phyloP scores from a whole-genome alignment of 2,113 vertebrate species.

The Corynorhinus townsendii region DNA sequence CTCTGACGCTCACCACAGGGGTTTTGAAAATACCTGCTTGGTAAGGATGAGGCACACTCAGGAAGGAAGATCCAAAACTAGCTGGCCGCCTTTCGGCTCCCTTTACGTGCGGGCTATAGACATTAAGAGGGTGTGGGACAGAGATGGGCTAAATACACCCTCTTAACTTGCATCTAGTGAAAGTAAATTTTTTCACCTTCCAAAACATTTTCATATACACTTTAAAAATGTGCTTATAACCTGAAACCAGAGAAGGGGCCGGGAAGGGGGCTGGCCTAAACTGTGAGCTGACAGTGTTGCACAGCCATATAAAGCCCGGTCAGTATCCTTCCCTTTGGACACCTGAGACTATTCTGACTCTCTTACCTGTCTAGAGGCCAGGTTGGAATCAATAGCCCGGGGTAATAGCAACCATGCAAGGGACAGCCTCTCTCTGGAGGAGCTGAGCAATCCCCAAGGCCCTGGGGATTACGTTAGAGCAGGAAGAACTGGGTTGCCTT shows the following conservation, averaged over 20 bases:
- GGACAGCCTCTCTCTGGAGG: neutral
- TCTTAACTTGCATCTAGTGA: neutral
- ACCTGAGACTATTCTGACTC: neutral
- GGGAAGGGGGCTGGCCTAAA: neutral
- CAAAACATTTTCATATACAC: neutral
- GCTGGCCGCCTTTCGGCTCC: neutral
- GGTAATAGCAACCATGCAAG: neutral
- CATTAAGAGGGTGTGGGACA: neutral
- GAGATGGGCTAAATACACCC: neutral
- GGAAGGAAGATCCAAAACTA: neutral
- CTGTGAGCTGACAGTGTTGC: neutral
- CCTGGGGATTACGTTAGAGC: neutral
- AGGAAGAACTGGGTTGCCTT: neutral
- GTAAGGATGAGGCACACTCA: neutral
- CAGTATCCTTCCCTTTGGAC: neutral
- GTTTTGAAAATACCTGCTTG: neutral
- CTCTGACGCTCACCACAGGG: neutral
- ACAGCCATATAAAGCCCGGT: neutral
- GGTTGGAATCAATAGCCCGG: neutral
- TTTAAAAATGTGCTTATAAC: neutral
- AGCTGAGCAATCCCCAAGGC: neutral
- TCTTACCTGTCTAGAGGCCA: neutral
- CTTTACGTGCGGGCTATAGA: fast-evolving
- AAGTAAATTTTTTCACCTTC: neutral
- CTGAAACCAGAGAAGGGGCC: neutral